Conservation (phyloP, 2,797 vertebrate genomes). For the Steatocranus sp. region DNA sequence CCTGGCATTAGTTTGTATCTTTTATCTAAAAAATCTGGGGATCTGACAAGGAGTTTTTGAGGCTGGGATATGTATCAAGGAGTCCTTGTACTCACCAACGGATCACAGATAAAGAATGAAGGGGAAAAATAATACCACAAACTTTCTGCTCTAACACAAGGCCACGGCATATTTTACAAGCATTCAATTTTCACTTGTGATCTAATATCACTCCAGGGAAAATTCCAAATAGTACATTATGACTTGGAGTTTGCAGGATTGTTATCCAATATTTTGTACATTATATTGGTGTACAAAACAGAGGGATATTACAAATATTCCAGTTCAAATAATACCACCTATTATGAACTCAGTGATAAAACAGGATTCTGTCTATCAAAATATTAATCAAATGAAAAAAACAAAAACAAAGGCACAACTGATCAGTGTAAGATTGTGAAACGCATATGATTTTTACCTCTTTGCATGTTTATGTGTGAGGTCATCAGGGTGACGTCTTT, state of each 20-base stretch:
- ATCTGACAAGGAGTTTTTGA: background rate
- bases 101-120: background rate
- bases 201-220: background rate
- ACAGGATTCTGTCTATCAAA: background rate
- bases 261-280: background rate
- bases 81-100: no score
- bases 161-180: fast-evolving
- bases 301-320: background rate
- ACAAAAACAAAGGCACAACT: background rate
- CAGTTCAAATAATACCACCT: fast-evolving
- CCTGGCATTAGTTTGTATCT: background rate
- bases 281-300: fast-evolving
- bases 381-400: background rate
- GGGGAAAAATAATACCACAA: background rate
- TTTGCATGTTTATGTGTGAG: background rate
- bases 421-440: background rate
- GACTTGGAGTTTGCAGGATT: background rate
- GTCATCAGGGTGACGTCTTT: background rate
- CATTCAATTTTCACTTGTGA: background rate
- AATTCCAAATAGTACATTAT: background rate
- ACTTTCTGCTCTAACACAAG: background rate
- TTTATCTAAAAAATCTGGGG: background rate
- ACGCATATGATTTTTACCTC: no score
- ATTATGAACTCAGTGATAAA: background rate
- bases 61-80: background rate